Evolutionary conservation across 2,797 vertebrate genomes (phyloP).

Genomic region (Cygnus olor): DNA sequence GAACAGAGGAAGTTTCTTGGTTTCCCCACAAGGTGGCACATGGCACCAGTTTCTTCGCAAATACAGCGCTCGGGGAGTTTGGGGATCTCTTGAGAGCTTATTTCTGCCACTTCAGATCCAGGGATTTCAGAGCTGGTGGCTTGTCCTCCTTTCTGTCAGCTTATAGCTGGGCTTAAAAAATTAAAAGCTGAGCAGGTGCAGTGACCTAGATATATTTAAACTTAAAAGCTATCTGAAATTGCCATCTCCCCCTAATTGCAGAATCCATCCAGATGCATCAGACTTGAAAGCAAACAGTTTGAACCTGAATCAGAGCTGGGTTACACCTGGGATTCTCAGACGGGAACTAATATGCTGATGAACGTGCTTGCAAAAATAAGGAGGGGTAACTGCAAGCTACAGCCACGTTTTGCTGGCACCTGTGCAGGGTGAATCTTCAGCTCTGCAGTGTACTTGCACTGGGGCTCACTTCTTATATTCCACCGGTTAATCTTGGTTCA

Average conservation of each 20-base stretch:
- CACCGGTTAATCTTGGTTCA: neutral
- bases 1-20: neutral
- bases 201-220: conserved; percentile 49
- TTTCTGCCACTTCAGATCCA: conserved; percentile 35
- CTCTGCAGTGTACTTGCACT: neutral
- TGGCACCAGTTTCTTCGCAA: neutral
- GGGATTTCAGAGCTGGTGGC: neutral
- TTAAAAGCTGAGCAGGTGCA: conserved; percentile 50
- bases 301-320: neutral
- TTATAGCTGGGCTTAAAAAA: neutral
- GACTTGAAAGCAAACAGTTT: conserved; percentile 12
- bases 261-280: neutral
- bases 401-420: neutral
- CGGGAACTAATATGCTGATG: neutral
- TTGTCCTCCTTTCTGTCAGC: neutral
- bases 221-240: conserved; percentile 15
- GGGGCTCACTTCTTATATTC: neutral
- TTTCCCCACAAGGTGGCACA: conserved; percentile 72
- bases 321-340: neutral
- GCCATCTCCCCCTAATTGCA: neutral
- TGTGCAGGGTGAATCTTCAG: neutral
- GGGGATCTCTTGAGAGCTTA: neutral
- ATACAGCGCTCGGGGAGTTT: neutral
- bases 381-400: neutral
- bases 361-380: neutral